Evolutionary conservation across 2,888 invertebrate genomes (phyloP).

Genomic region (Lasioglossum calceatum): DNA sequence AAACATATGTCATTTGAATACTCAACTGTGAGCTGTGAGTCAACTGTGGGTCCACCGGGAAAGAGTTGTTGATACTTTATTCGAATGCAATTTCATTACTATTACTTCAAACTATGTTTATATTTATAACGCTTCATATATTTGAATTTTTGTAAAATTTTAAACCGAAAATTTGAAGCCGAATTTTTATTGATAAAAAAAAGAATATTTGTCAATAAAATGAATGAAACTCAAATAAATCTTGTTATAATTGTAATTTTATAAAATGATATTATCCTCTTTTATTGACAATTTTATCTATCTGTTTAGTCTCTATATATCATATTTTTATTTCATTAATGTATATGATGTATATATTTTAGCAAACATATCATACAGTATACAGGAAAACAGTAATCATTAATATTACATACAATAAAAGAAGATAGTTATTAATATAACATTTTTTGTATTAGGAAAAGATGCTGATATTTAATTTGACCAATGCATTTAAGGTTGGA

Average conservation of each 20-base stretch:
- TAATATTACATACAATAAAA: constrained; percentile 1
- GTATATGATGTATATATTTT: neutral
- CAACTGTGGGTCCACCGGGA: neutral
- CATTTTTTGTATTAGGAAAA: constrained; percentile 31
- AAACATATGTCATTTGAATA: neutral
- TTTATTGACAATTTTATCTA: neutral
- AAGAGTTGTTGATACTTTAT: neutral
- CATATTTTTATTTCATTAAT: neutral
- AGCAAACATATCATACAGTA: neutral
- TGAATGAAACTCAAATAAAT: neutral
- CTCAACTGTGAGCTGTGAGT: neutral
- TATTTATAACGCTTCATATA: neutral
- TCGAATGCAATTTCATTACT: neutral
- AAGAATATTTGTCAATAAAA: neutral
- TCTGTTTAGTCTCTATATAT: neutral
- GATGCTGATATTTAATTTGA: constrained; percentile 36
- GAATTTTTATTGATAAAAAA: neutral
- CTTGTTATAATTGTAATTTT: neutral
- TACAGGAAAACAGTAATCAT: neutral
- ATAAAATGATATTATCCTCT: neutral
- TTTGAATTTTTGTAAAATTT: neutral
- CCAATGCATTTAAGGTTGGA: constrained; percentile 45
- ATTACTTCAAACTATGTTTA: neutral
- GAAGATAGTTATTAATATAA: constrained; percentile 20
- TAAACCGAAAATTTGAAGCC: neutral